A percentile compares a stretch with the other conserved stretches of the same genome.
phyloP scores from a whole-genome alignment of 2,113 vertebrate genomes.

The Irena cyanogastra region DNA sequence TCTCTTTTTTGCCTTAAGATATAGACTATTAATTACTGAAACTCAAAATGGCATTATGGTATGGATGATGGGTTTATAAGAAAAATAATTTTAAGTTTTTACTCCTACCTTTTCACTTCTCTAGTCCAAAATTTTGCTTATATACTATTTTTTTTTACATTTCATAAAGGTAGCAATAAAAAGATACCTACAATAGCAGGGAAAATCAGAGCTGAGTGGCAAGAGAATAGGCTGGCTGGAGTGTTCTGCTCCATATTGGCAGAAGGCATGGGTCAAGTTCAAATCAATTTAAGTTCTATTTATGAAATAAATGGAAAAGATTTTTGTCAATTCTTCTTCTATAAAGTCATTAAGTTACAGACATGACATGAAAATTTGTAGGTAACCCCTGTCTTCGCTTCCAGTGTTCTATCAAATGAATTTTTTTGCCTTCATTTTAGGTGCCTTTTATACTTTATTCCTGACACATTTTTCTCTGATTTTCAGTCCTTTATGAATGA shows the following conservation, averaged over 20 bases:
- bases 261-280: neutral
- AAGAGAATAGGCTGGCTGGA: neutral
- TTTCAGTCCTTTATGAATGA: neutral
- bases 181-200: neutral
- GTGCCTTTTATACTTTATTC: neutral
- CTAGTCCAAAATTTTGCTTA: neutral
- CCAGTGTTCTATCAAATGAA: neutral
- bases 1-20: conserved; percentile 14
- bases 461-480: neutral
- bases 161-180: neutral
- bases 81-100: neutral
- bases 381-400: neutral
- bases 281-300: conserved; percentile 1
- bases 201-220: neutral
- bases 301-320: neutral
- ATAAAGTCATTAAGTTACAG: neutral
- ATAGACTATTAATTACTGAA: neutral
- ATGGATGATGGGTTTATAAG: neutral
- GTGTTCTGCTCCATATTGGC: neutral
- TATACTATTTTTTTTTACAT: neutral
- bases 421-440: neutral
- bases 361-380: neutral
- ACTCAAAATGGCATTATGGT: neutral
- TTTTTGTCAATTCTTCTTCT: neutral
- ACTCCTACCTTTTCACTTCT: neutral